Evolutionary conservation across 2,113 vertebrate genomes (phyloP).

Genomic region (Promerops cafer): DNA sequence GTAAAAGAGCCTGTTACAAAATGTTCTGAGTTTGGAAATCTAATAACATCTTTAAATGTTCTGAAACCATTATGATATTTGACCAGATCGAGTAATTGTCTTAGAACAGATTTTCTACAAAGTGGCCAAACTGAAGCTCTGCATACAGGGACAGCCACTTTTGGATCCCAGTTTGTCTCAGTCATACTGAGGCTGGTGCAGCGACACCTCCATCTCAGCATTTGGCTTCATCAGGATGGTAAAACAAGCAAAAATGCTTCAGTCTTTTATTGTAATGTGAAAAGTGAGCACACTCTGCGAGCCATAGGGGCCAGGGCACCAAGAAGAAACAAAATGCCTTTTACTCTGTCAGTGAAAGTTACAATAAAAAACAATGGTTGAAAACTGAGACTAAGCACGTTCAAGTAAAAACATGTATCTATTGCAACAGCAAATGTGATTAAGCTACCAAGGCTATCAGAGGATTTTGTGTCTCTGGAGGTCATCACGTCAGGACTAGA

Average conservation of each 20-base stretch:
- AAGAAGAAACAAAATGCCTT: not conserved
- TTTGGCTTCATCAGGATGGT: not conserved
- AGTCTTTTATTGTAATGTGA: not conserved
- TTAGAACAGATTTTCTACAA: not conserved
- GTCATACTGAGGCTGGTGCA: not conserved
- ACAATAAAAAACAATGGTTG: not conserved
- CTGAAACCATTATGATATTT: not conserved
- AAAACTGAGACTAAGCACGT: not conserved
- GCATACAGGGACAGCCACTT: not conserved
- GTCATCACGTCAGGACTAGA: not conserved
- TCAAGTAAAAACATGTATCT: not conserved
- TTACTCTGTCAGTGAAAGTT: not conserved
- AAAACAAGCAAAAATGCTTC: not conserved
- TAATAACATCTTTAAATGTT: not conserved
- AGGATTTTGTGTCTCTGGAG: not conserved
- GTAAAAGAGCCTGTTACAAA: not conserved
- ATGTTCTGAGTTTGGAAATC: not conserved
- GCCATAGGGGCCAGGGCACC: not conserved
- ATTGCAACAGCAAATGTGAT: not conserved
- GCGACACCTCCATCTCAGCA: not conserved
- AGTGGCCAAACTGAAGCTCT: not conserved
- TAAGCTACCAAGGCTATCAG: not conserved
- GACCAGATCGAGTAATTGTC: not conserved
- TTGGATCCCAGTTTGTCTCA: not conserved
- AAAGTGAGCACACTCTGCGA: not conserved